These are phyloP conservation scores for Crematogaster levior DNA, from an alignment of 2,888 invertebrate genomes.

Conservation along the genomic window DNA sequence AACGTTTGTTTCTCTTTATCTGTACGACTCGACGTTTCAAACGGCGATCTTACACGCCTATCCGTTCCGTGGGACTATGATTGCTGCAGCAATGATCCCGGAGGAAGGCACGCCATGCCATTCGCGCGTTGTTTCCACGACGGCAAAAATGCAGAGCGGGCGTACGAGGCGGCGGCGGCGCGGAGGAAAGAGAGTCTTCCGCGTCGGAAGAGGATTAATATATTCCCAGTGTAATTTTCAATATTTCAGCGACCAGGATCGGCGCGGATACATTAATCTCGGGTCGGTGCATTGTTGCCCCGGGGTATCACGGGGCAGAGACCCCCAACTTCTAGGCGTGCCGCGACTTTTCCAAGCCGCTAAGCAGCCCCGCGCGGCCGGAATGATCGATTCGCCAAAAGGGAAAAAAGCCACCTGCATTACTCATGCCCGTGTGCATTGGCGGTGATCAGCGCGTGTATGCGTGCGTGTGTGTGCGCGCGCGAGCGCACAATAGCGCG, in stretches of 20 bases:
- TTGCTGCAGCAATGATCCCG: conserved; percentile 23
- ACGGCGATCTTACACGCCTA: conserved; percentile 17
- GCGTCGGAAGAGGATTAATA: conserved; percentile 53
- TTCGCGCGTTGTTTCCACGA: conserved; percentile 39
- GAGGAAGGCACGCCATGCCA: conserved; percentile 20
- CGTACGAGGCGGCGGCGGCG: background rate
- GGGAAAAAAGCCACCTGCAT: conserved; percentile 50
- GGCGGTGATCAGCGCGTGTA: background rate
- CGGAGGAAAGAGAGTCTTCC: conserved; percentile 29
- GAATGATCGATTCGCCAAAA: conserved; percentile 58
- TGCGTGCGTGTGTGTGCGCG: background rate
- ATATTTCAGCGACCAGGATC: conserved; percentile 54
- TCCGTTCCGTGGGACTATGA: conserved; percentile 27
- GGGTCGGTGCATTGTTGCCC: conserved; percentile 57
- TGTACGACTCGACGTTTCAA: conserved; percentile 9
- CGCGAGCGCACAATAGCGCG: conserved; percentile 25
- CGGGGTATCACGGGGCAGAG: conserved; percentile 53
- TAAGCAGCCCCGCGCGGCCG: conserved; percentile 50
- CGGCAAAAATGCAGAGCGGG: conserved; percentile 15
- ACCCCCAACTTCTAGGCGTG: conserved; percentile 55
- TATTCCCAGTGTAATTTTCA: conserved; percentile 51
- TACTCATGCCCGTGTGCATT: conserved; percentile 28
- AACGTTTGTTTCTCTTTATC: background rate
- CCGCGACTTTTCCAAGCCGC: conserved; percentile 56
- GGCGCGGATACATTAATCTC: conserved; percentile 60